A percentile compares a stretch with the other conserved stretches of the same genome.
phyloP scores from a whole-genome alignment of 1,140 invertebrate species.

The Chironomus tepperi region DNA sequence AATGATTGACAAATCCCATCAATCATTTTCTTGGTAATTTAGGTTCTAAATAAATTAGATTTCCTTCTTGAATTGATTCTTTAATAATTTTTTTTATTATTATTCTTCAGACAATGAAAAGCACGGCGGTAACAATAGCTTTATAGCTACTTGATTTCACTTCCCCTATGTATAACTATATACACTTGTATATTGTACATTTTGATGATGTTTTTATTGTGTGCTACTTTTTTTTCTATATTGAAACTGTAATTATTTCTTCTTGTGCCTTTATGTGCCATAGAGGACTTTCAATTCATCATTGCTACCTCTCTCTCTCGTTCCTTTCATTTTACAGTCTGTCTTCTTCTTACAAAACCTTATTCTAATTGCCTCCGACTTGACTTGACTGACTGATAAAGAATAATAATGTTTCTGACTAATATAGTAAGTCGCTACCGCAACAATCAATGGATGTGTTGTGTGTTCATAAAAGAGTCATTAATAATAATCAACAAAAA shows the following conservation, averaged over 20 bases:
- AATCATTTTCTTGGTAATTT: conserved; percentile 8
- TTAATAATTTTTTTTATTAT: too few species aligned
- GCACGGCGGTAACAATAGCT: not conserved
- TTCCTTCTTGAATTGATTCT: conserved; percentile 11
- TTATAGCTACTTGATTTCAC: conserved; percentile 18
- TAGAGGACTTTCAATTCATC: conserved; percentile 19
- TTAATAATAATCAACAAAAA: conserved; percentile 24
- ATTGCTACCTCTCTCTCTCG: too few species aligned
- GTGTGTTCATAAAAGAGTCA: conserved; percentile 21
- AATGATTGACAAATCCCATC: conserved; percentile 4
- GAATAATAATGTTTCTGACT: too few species aligned
- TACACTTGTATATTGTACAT: not conserved
- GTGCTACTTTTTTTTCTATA: not conserved
- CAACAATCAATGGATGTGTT: not conserved
- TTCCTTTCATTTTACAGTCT: not conserved
- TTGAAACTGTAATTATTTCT: conserved; percentile 2
- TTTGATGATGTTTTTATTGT: conserved; percentile 9
- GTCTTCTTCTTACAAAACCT: not conserved
- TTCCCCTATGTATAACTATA: not conserved
- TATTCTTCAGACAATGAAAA: conserved; percentile 8
- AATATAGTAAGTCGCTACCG: not conserved
- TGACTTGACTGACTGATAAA: not conserved
- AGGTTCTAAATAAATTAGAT: conserved; percentile 18
- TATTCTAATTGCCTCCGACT: conserved; percentile 1
- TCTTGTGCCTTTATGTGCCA: not conserved